Conservation (phyloP, 2,113 vertebrate genomes). For the Collichthys lucidus region DNA sequence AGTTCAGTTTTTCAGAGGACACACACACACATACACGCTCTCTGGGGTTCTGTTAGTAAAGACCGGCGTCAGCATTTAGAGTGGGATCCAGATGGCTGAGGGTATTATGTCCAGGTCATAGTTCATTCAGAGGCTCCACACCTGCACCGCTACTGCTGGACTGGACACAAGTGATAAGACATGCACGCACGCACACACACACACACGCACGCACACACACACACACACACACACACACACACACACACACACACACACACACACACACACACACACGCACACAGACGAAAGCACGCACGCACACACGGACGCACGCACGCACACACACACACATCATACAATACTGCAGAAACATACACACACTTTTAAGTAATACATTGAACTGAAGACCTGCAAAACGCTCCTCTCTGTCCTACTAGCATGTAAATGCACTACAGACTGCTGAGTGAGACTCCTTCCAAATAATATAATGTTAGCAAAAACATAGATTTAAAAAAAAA, state of each 20-base stretch:
- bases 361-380: background rate
- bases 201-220: background rate
- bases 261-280: background rate
- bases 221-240: background rate
- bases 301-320: too few relatives aligned
- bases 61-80: background rate
- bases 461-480: background rate
- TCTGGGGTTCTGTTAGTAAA: background rate
- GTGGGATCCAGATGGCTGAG: background rate
- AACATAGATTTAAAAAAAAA: background rate
- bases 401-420: too few relatives aligned
- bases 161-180: background rate
- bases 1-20: background rate
- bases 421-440: background rate
- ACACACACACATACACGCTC: background rate
- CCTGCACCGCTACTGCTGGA: background rate
- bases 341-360: background rate
- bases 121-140: background rate
- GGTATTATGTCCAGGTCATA: background rate
- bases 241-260: background rate
- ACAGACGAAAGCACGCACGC: too few relatives aligned
- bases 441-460: background rate
- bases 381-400: background rate
- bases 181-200: background rate
- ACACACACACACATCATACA: background rate